Evolutionary conservation across 2,888 invertebrate species (phyloP), one percentile per base, ranked within the genome.

Genomic region (Xylocampa areola): DNA sequence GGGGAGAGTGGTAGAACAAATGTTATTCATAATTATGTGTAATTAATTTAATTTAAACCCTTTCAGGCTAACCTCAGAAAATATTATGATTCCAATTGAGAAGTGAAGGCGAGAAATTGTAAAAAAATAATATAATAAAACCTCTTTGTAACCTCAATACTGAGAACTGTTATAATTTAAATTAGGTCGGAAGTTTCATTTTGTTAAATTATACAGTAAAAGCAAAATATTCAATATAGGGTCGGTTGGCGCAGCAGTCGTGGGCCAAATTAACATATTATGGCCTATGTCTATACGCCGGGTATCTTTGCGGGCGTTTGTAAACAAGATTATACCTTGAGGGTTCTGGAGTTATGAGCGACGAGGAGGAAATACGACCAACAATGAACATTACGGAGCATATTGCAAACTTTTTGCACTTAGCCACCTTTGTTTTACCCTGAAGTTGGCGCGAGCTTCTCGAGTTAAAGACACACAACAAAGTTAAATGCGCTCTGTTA

Each of bases 161-260:
- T 16, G 29, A 58, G 35, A 19, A 47, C 17, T 29, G 45, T 32
- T 43, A 49, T 33, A 61, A 64, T 67, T 72, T 58, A 63, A 74
- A 63, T 63, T 69, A 58, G 48, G 51, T 39, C 51, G 57, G 60
- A 75, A 79, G 73, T 82, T 85, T 82, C 79, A 83, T 85, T 85
- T 82, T 73, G 68, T 77, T 75, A 81, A 85, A 87, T 86, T 87
- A 86, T 86, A 84, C 86, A 79, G 82, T 83, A 78, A 76, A 81
- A 80, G 80, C 78, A 86, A 87, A 86, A 87, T 87, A 87, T 88
- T 86, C 86, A 87, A 88, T 88, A 87, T 84, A 77, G 73, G 83
- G 82, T 68, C 75, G 82, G 78, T 68, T 77, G 72, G 76, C 74
- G 76, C 79, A 73, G 79, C 83, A 81, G 82, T 82, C 68, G 81